These are phyloP conservation scores for Tupaia chinensis DNA, from an alignment of 2,113 vertebrate species.

Conservation along the genomic window DNA sequence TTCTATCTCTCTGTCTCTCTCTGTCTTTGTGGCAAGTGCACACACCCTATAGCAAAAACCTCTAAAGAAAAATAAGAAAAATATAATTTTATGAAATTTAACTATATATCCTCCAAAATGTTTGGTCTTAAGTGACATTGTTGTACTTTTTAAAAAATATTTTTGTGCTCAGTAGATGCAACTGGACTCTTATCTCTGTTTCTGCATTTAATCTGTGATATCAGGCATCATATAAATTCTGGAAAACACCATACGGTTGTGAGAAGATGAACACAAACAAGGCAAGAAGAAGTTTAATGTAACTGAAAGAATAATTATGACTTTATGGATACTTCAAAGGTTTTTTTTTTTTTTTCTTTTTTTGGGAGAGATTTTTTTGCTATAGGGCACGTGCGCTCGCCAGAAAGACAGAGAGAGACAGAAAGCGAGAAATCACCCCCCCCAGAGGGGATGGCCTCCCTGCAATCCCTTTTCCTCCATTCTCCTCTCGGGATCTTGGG, in stretches of 20 bases:
- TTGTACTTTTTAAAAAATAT: not conserved
- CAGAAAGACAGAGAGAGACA: no score
- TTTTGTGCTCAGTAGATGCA: not conserved
- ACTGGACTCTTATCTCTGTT: not conserved
- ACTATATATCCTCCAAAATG: not conserved
- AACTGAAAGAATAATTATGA: not conserved
- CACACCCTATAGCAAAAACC: no score
- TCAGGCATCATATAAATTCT: not conserved
- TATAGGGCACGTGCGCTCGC: no score
- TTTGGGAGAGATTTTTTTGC: no score
- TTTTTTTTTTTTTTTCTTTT: no score
- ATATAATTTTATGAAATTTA: conserved; percentile 5
- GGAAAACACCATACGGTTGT: not conserved
- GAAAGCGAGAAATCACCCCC: no score
- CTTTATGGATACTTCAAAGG: not conserved
- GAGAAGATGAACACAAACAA: not conserved
- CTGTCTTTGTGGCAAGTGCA: no score
- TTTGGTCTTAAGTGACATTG: not conserved
- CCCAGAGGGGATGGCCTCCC: no score
- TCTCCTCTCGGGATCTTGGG: no score
- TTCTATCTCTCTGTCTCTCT: no score
- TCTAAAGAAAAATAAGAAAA: not conserved
- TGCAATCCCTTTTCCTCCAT: no score
- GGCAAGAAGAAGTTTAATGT: not conserved
- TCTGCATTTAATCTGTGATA: not conserved